Evolutionary conservation across 2,797 vertebrate species (phyloP).

Genomic region (Sebastes kiyomatsui): DNA sequence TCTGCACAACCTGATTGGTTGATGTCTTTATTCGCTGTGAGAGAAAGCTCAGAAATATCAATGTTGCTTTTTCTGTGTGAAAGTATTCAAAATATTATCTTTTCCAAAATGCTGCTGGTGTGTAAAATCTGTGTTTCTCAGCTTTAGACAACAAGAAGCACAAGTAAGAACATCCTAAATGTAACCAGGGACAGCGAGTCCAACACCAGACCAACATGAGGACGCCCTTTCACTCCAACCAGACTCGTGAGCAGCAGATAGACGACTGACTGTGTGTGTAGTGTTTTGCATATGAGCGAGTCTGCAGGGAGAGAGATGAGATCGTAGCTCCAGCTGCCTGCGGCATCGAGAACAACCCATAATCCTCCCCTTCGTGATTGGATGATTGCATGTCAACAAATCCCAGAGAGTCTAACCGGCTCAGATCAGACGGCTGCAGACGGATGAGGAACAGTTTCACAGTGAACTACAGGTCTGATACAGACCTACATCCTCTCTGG

Average conservation of each 20-base stretch:
- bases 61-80: no score
- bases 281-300: not conserved
- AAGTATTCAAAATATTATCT: no score
- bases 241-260: no score
- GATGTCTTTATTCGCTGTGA: not conserved
- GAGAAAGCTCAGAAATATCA: not conserved
- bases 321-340: constrained; percentile 22
- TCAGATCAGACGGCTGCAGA: not conserved
- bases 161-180: not conserved
- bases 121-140: not conserved
- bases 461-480: not conserved
- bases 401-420: constrained; percentile 9
- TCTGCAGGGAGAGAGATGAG: constrained; percentile 17
- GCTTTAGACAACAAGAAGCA: no score
- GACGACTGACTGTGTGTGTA: not conserved
- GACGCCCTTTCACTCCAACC: no score
- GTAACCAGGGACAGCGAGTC: no score
- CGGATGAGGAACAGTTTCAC: not conserved
- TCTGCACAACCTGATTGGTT: not conserved
- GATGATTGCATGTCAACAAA: constrained; percentile 27
- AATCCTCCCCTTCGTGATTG: constrained; percentile 14
- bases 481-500: no score
- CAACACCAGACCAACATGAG: no score
- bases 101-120: no score
- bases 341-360: constrained; percentile 8